Evolutionary conservation across 2,113 vertebrate genomes (phyloP).

Genomic region (Nematolebias whitei): DNA sequence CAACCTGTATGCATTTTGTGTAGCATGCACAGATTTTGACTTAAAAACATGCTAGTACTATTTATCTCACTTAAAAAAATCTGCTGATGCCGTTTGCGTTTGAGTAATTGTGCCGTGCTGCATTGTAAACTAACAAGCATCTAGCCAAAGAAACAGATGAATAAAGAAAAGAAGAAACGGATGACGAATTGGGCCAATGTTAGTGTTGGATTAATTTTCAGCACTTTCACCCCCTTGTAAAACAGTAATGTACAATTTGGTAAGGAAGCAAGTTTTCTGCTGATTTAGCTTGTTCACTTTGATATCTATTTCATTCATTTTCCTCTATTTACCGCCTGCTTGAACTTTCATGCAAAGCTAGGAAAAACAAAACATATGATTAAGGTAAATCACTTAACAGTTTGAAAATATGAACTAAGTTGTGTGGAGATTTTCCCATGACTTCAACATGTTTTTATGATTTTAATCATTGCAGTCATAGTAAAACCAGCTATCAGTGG

Average conservation of each 20-base stretch:
- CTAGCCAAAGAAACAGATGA: background rate
- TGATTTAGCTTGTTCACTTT: background rate
- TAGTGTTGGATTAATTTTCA: background rate
- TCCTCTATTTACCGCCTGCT: background rate
- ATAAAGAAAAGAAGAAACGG: background rate
- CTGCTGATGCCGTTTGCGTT: background rate
- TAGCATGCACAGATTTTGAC: background rate
- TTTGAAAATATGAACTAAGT: background rate
- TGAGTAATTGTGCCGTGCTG: slow-evolving; percentile 1
- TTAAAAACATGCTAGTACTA: background rate
- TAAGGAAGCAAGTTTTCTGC: background rate
- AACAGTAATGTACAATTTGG: background rate
- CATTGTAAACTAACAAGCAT: background rate
- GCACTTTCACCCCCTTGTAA: background rate
- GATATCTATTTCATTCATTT: background rate
- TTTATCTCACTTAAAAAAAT: background rate
- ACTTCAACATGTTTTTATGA: no score
- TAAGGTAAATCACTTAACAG: background rate
- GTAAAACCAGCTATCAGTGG: no score
- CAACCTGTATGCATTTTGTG: background rate
- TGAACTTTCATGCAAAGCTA: background rate
- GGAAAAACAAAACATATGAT: background rate
- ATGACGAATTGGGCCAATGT: background rate
- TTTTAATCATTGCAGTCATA: no score
- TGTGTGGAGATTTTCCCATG: no score